These are phyloP conservation scores for Macrotrachela quadricornifera DNA, from an alignment of 1,140 invertebrate species.

Conservation along the genomic window DNA sequence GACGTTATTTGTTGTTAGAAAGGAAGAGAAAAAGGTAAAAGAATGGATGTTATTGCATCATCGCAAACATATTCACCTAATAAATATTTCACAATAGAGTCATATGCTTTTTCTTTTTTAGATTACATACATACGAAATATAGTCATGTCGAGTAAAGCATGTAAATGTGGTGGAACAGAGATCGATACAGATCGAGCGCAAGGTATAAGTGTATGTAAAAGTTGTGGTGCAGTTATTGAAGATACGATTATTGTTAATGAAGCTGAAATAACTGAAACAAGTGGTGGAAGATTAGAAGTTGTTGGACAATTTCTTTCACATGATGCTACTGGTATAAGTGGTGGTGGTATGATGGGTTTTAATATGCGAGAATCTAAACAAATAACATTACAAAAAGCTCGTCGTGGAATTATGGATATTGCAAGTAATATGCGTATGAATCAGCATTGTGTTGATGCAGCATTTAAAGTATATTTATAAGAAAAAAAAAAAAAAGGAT, in stretches of 20 bases:
- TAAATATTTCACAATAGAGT: no score
- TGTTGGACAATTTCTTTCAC: conserved; percentile 1
- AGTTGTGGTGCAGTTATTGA: conserved; percentile 83
- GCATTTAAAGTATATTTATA: conserved; percentile 3
- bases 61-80: no score
- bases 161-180: conserved; percentile 70
- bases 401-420: neutral
- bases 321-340: neutral
- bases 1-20: no score
- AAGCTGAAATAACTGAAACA: conserved; percentile 51
- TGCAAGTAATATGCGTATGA: conserved; percentile 2
- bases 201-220: conserved; percentile 84
- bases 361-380: neutral
- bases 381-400: conserved; percentile 6
- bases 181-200: conserved; percentile 66
- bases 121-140: no score
- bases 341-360: neutral
- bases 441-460: conserved; percentile 3
- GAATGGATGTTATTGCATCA: no score
- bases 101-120: no score
- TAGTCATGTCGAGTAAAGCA: no score
- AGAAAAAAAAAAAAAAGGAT: no score
- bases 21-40: no score
- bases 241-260: conserved; percentile 81
- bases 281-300: neutral